Percentiles rank a stretch among this genome's conserved stretches.
phyloP scores from a whole-genome alignment of 2,797 vertebrate genomes.

The Silurus aristotelis region DNA sequence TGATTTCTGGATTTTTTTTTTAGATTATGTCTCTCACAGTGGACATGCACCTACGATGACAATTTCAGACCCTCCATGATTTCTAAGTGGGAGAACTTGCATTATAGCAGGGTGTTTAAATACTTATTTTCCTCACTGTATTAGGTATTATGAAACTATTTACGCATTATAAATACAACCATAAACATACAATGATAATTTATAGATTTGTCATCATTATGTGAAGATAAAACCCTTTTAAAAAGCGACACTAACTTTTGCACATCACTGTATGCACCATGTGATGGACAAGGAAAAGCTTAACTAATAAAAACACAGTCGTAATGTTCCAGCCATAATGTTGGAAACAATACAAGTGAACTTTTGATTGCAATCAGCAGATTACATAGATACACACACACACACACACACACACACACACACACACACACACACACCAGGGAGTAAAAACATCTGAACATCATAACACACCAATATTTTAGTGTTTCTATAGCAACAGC shows the following conservation, averaged over 20 bases:
- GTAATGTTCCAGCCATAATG: background rate
- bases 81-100: no score
- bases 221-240: no score
- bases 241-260: background rate
- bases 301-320: background rate
- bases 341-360: background rate
- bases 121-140: no score
- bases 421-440: no score
- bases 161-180: background rate
- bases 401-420: background rate
- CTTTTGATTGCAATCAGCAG: background rate
- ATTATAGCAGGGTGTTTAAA: no score
- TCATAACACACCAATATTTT: background rate
- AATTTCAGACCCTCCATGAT: no score
- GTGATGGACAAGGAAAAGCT: background rate
- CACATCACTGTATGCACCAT: background rate
- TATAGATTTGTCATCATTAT: background rate
- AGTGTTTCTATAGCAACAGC: background rate
- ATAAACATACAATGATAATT: background rate
- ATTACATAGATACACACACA: background rate
- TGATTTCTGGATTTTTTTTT: no score
- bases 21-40: no score
- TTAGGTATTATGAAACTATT: background rate
- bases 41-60: no score
- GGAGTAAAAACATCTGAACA: background rate